Conservation (phyloP, 2,797 vertebrate species). For the Philypnodon macrostomus region DNA sequence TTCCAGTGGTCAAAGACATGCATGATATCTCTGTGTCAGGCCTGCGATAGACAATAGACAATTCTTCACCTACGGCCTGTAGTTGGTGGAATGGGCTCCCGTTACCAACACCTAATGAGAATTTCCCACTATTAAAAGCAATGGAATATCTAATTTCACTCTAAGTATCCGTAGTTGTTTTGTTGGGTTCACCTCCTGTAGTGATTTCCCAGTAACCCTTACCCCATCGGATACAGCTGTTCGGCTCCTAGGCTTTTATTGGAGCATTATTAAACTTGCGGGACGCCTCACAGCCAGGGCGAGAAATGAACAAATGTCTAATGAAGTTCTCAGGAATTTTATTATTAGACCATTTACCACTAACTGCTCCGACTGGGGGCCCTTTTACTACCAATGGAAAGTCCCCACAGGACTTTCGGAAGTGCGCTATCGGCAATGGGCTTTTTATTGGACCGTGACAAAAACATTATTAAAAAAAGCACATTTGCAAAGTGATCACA, state of each 20-base stretch:
- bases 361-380: slow-evolving; percentile 11
- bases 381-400: slow-evolving; percentile 13
- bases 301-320: slow-evolving; percentile 16
- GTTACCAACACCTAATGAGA: no score
- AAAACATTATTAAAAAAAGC: slow-evolving; percentile 13
- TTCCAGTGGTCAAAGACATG: no score
- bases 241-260: slow-evolving; percentile 15
- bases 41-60: no score
- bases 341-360: slow-evolving; percentile 14
- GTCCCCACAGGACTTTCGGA: slow-evolving; percentile 3
- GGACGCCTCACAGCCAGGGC: neutral
- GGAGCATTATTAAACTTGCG: slow-evolving; percentile 20
- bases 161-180: neutral
- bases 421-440: neutral
- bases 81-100: no score
- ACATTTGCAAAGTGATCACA: slow-evolving; percentile 14
- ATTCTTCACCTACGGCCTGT: no score
- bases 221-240: slow-evolving; percentile 16
- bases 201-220: slow-evolving; percentile 1
- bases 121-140: neutral
- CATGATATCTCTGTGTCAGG: no score
- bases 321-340: slow-evolving; percentile 40
- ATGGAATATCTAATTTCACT: no score
- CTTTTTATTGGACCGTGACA: slow-evolving; percentile 16
- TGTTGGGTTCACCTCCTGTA: slow-evolving; percentile 1